Evolutionary conservation across 2,113 vertebrate species (phyloP).

Genomic region (Oxyruncus cristatus): DNA sequence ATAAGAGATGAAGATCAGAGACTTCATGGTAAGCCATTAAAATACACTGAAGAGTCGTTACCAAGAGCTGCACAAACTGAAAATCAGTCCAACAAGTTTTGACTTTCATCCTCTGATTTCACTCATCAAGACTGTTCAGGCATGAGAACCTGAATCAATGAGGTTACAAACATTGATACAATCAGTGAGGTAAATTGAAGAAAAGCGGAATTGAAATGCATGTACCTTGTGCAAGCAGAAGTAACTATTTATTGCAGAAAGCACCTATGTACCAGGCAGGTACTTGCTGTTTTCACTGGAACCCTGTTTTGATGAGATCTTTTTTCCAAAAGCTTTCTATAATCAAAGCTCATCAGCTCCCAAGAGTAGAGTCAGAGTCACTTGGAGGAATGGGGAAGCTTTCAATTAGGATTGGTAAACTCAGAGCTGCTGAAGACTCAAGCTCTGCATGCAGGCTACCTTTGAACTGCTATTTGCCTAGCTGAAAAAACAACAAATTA

Average conservation of each 20-base stretch:
- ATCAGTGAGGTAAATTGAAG: neutral
- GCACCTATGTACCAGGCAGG: neutral
- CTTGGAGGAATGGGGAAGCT: neutral
- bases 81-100: neutral
- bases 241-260: neutral
- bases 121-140: neutral
- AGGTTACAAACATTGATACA: too few relatives aligned
- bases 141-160: neutral
- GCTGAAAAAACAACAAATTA: neutral
- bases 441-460: neutral
- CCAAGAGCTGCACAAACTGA: neutral
- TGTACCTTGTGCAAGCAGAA: neutral
- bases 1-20: neutral
- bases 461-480: neutral
- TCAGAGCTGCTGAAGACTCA: neutral
- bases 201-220: neutral
- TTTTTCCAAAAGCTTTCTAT: neutral
- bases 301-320: neutral
- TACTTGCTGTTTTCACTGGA: neutral
- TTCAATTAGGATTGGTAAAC: neutral
- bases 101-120: neutral
- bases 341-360: neutral
- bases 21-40: neutral
- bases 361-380: neutral
- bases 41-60: neutral